These are phyloP conservation scores for Galeruca laticollis DNA, from an alignment of 2,888 invertebrate genomes.

Conservation along the genomic window DNA sequence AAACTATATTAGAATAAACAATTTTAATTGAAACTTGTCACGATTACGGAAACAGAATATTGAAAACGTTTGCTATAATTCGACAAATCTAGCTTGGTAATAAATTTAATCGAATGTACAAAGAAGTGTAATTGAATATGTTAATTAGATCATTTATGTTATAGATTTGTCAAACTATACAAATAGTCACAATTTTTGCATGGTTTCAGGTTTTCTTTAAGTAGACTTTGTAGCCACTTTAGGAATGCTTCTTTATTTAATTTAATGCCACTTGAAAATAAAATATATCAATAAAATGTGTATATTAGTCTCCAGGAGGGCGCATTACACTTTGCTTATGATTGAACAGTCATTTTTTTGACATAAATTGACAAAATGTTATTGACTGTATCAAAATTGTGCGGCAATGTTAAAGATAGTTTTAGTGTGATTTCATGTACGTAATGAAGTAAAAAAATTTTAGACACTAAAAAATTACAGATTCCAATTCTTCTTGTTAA, in stretches of 20 bases:
- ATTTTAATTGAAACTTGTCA: too few relatives aligned
- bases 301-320: not conserved
- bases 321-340: not conserved
- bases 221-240: not conserved
- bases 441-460: not conserved
- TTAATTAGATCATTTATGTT: too few relatives aligned
- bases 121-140: too few relatives aligned
- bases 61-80: too few relatives aligned
- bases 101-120: too few relatives aligned
- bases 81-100: too few relatives aligned
- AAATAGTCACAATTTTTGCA: not conserved
- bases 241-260: not conserved
- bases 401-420: not conserved
- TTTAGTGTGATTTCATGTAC: not conserved
- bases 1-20: too few relatives aligned
- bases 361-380: not conserved
- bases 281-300: too few relatives aligned
- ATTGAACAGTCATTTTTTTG: not conserved
- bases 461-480: not conserved
- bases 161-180: too few relatives aligned
- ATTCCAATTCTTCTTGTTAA: not conserved
- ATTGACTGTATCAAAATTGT: not conserved
- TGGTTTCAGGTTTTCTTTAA: constrained; percentile 2
- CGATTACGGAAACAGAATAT: too few relatives aligned
- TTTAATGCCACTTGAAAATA: too few relatives aligned